Evolutionary conservation across 2,888 invertebrate species (phyloP), one percentile per base, ranked within the genome.

Genomic region (Lycia hirtaria): DNA sequence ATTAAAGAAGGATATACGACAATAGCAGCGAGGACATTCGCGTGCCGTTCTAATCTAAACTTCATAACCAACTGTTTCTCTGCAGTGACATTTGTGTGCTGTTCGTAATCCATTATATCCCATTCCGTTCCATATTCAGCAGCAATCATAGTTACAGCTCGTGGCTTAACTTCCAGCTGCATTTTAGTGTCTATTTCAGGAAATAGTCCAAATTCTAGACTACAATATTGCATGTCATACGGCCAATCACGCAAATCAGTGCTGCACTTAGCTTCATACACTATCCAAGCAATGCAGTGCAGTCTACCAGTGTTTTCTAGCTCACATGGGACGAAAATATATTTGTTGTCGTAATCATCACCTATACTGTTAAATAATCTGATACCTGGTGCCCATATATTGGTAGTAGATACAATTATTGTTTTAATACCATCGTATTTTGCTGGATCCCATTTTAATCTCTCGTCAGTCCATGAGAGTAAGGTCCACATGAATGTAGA

Each of bases 391-490:
- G 53, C 35, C 82, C 82, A 82, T n/a, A 76, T 60, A 0, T 24
- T 4, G 0, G 3, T 0, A 12, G 54, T 65, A 0, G 22, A 1
- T 2, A 72, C 14, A 0, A 55, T n/a, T 0, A 56, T 65, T 24
- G 35, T 45, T 2, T 64, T 35, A 0, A 81, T 38, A 2, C 72
- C 77, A 15, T 64, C 68, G 50, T 73, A 78, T 28, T 75, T 66
- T 1, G 47, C 56, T 0, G 71, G 69, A n/a, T 81, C 64, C 83
- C 83, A 82, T 51, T 61, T 62, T 6, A 81, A 56, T 14, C 78
- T 67, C 0, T 67, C 50, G n/a, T 82, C 79, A 0, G 9, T 45
- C 78, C 79, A 82, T 0, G 24, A 5, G 0, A 76, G 3, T 0
- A 33, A 28, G 15, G 68, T 60, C 73, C 69, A 69, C 1, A 54